Evolutionary conservation across 2,113 vertebrate genomes (phyloP), one percentile per base, ranked within the genome.

Genomic region (Papio anubis): DNA sequence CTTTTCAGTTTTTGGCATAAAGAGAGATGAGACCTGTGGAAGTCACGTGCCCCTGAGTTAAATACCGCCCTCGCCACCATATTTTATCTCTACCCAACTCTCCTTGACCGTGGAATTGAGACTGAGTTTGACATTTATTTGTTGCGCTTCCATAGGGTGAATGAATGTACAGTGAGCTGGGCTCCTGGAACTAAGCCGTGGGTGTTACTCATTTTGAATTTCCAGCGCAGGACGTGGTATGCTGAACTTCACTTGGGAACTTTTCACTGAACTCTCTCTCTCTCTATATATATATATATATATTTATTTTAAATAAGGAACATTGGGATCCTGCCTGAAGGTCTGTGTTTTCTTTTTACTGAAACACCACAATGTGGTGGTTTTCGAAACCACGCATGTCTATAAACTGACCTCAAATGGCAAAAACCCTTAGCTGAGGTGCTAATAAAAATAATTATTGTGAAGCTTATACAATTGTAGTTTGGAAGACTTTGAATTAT

Each of bases 81-180:
- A 9, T 18, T 4, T 72, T 10, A 1, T 38, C 45, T 18, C 52
- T 50, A 8, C 8, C 64, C 30, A 1, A 0, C 64, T 5, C 1
- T 16, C 25, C 32, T 18, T 5, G 40, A 20, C 35, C 4, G 1
- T 17, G 30, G 9, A 20, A 13, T 8, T 0, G 35, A 64, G 38
- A 18, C 3, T 23, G 18, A 9, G 8, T 4, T 52, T 18, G n/a
- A 0, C 11, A 0, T 55, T 8, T 25, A 1, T 23, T 3, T 11
- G 35, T 9, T 2, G 7, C 45, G 3, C 25, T 25, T 8, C 8
- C 3, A 3, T 4, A 5, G 32, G 48, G 18, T 6, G 35, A 38
- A 3, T 6, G 35, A 38, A 3, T 8, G 48, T 20, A 4, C 1
- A 6, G 59, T 38, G 1, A 27, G 14, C 18, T 55, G 38, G 32